These are phyloP conservation scores for Drosophila suzukii DNA, from an alignment of 1,140 invertebrate genomes.

Conservation along the genomic window DNA sequence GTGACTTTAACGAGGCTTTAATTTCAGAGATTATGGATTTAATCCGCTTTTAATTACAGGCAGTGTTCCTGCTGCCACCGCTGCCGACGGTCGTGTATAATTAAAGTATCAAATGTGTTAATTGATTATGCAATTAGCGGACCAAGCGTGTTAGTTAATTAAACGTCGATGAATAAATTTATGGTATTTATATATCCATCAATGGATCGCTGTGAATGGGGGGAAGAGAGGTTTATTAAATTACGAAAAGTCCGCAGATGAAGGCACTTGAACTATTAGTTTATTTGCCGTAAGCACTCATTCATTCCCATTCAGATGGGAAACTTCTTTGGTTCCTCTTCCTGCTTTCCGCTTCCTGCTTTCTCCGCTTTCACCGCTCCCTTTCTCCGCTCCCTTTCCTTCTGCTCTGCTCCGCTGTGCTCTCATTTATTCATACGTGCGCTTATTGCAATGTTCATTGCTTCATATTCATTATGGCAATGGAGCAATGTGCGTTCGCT, in stretches of 20 bases:
- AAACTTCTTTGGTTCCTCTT: slow-evolving; percentile 20
- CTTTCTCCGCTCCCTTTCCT: slow-evolving; percentile 10
- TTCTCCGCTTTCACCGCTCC: slow-evolving; percentile 3
- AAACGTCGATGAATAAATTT: slow-evolving; percentile 49
- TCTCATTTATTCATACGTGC: slow-evolving; percentile 81
- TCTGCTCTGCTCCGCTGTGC: slow-evolving; percentile 47
- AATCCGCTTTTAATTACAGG: slow-evolving; percentile 61
- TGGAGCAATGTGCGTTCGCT: slow-evolving; percentile 65
- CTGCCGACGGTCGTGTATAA: slow-evolving; percentile 37
- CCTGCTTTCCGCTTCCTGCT: slow-evolving; percentile 1
- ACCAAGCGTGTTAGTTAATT: slow-evolving; percentile 50
- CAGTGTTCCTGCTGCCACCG: slow-evolving; percentile 10
- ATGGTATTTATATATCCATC: slow-evolving; percentile 36
- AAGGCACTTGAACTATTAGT: slow-evolving; percentile 61
- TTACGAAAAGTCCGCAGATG: slow-evolving; percentile 18
- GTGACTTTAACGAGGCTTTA: slow-evolving; percentile 60
- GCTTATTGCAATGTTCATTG: slow-evolving; percentile 82
- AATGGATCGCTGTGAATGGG: not conserved
- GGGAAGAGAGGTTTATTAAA: slow-evolving; percentile 29
- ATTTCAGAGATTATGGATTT: slow-evolving; percentile 70
- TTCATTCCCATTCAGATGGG: slow-evolving; percentile 39
- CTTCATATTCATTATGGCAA: slow-evolving; percentile 81
- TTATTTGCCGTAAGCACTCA: slow-evolving; percentile 45
- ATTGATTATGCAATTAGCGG: slow-evolving; percentile 72
- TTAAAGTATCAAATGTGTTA: slow-evolving; percentile 60